A percentile compares a stretch with the other conserved stretches of the same genome.
phyloP scores from a whole-genome alignment of 2,797 vertebrate species.

The Pipistrellus kuhlii region DNA sequence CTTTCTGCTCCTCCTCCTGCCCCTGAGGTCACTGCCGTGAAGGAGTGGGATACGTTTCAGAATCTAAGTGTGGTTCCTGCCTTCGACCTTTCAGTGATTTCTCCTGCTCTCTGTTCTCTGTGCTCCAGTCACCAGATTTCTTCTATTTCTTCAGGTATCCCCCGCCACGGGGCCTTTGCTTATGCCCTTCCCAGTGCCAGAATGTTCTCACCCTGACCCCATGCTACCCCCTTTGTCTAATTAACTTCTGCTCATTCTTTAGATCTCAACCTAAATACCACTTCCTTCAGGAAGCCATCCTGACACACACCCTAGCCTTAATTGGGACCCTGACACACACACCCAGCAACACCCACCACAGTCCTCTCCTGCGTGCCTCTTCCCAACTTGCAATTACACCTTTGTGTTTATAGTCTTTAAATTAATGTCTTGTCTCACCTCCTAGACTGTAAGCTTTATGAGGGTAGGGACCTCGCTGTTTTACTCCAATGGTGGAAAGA shows the following conservation, averaged over 20 bases:
- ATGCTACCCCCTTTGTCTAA: neutral
- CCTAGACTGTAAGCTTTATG: neutral
- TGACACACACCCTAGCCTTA: no score
- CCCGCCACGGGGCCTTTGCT: neutral
- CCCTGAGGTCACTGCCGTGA: neutral
- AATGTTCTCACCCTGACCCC: neutral
- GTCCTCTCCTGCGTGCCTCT: neutral
- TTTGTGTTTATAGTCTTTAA: neutral
- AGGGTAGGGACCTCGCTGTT: neutral
- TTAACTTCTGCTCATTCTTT: neutral
- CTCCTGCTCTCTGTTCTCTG: neutral
- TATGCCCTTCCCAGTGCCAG: neutral
- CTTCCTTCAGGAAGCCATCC: neutral
- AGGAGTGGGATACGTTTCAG: neutral
- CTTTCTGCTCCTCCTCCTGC: neutral
- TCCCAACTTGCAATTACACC: neutral
- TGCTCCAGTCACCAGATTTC: neutral
- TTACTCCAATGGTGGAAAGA: neutral
- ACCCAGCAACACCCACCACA: neutral
- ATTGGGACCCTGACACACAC: neutral
- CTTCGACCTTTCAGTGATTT: neutral
- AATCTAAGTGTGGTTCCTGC: neutral
- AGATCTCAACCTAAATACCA: neutral
- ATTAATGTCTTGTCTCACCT: neutral
- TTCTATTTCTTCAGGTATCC: neutral